These are phyloP conservation scores for Heliconius erato DNA, from an alignment of 2,888 invertebrate genomes.

Conservation along the genomic window DNA sequence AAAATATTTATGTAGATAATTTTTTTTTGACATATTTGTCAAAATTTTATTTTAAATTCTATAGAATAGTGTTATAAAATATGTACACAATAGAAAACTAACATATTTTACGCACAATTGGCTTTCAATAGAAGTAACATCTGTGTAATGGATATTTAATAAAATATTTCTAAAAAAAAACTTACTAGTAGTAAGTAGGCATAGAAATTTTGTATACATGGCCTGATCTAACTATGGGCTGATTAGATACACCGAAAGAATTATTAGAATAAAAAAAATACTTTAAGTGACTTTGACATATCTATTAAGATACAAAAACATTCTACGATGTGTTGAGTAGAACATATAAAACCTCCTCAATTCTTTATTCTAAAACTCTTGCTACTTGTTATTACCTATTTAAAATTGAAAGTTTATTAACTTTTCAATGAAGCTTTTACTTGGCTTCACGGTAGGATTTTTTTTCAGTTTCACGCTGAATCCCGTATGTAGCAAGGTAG, in stretches of 20 bases:
- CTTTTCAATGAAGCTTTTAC: no score
- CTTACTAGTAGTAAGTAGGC: conserved; percentile 7
- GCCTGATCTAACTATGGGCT: conserved; percentile 33
- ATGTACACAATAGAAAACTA: background rate
- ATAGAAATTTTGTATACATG: conserved; percentile 40
- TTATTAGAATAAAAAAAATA: background rate
- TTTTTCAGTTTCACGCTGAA: no score
- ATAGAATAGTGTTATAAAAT: background rate
- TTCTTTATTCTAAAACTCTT: no score
- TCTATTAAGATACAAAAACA: conserved; percentile 25
- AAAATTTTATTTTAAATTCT: background rate
- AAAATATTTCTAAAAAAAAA: conserved; percentile 26
- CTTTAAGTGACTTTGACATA: conserved; percentile 33
- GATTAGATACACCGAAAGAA: conserved; percentile 20
- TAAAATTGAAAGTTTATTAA: no score
- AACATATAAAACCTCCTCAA: background rate
- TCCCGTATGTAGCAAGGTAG: no score
- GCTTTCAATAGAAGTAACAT: background rate
- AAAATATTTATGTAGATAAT: background rate
- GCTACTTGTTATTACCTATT: no score
- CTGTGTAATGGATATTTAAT: background rate
- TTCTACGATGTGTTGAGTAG: background rate
- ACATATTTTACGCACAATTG: conserved; percentile 9
- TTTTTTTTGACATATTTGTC: conserved; percentile 9
- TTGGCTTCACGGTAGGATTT: no score